phyloP scores from a whole-genome alignment of 2,797 vertebrate genomes.

The Tympanoctomys barrerae region DNA sequence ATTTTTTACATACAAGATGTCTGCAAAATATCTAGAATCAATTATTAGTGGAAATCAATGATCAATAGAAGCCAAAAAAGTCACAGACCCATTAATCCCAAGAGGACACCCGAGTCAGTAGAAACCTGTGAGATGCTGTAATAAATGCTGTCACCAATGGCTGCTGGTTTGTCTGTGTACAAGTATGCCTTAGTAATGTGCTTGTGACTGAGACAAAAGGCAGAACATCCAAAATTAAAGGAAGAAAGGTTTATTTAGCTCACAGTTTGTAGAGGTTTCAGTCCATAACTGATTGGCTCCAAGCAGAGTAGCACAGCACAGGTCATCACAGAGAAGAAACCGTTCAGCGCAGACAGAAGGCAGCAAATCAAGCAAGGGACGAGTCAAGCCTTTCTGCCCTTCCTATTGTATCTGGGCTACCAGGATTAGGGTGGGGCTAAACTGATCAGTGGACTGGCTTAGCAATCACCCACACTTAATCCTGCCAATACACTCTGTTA shows the following conservation, averaged over 20 bases:
- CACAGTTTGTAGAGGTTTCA: background rate
- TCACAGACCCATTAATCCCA: background rate
- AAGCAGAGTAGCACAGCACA: background rate
- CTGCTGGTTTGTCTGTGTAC: background rate
- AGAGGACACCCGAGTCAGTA: background rate
- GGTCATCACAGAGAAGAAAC: background rate
- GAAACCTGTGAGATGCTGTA: background rate
- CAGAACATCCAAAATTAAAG: background rate
- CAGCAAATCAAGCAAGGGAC: background rate
- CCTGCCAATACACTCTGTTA: background rate
- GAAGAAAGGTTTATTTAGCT: background rate
- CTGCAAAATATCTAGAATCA: background rate
- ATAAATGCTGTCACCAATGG: background rate
- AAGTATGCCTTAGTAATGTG: background rate
- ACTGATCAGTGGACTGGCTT: background rate
- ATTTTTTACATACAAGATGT: too few relatives aligned
- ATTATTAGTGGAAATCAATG: background rate
- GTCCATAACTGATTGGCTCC: background rate
- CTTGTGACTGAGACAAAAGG: background rate
- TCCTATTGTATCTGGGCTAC: background rate
- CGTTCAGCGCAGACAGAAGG: background rate
- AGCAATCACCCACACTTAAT: background rate
- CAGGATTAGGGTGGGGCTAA: background rate
- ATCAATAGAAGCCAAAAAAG: constrained; percentile 8
- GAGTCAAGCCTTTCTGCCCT: background rate